These are phyloP conservation scores for Orbicella faveolata DNA, from an alignment of 64 coral and sea anemone species.

Conservation along the genomic window DNA sequence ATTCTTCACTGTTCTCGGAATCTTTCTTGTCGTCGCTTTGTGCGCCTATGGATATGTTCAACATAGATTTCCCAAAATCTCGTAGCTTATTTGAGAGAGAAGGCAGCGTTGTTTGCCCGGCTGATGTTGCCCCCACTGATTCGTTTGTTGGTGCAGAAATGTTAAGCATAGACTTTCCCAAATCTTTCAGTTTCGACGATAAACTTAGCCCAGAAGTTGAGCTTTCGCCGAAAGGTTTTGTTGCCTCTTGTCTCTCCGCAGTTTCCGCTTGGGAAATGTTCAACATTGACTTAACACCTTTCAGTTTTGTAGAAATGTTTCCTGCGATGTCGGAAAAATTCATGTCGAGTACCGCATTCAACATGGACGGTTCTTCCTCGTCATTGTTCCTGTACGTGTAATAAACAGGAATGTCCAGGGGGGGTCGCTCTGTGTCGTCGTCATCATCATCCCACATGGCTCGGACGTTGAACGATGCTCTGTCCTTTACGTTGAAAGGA, in stretches of 20 bases:
- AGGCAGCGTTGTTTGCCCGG: not conserved
- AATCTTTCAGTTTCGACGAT: constrained; percentile 48
- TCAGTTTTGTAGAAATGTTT: constrained; percentile 46
- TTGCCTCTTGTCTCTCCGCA: not conserved
- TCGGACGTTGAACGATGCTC: constrained; percentile 8
- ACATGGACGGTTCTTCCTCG: not conserved
- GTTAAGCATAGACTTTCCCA: constrained; percentile 60
- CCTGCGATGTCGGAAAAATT: constrained; percentile 49
- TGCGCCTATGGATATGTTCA: not conserved
- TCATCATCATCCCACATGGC: constrained; percentile 45
- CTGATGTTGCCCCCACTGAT: not conserved
- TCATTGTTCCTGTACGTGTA: constrained; percentile 46
- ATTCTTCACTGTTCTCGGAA: not conserved
- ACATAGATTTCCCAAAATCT: constrained; percentile 33
- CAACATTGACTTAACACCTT: constrained; percentile 36
- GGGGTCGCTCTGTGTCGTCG: constrained; percentile 3
- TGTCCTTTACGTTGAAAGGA: not conserved
- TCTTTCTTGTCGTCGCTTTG: not conserved
- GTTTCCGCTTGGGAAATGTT: constrained; percentile 19
- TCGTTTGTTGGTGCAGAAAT: constrained; percentile 3
- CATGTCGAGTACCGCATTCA: constrained; percentile 24
- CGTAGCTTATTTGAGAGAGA: constrained; percentile 11
- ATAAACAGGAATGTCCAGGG: constrained; percentile 50
- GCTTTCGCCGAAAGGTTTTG: not conserved
- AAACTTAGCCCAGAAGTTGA: constrained; percentile 1